A percentile compares a stretch with the other conserved stretches of the same genome.
Conservation (phyloP, 2,113 vertebrate genomes). For the Rhagologus leucostigma region DNA sequence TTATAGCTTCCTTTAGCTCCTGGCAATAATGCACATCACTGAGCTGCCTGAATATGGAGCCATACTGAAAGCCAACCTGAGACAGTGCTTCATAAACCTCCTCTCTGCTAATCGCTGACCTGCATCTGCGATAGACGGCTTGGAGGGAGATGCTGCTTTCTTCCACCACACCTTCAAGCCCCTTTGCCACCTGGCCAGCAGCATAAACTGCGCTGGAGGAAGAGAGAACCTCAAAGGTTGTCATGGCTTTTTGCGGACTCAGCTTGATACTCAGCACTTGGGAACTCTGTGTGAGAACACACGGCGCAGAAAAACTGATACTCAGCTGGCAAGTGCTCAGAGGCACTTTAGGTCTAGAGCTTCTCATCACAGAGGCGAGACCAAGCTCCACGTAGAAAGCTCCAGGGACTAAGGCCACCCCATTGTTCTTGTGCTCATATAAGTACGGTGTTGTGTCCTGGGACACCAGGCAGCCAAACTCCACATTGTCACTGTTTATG, state of each 20-base stretch:
- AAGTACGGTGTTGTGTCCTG: slow-evolving; percentile 59
- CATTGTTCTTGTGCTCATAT: slow-evolving; percentile 81
- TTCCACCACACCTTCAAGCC: slow-evolving; percentile 39
- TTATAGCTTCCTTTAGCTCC: slow-evolving; percentile 80
- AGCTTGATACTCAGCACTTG: slow-evolving; percentile 73
- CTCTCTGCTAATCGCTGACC: slow-evolving; percentile 42
- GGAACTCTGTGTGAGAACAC: slow-evolving; percentile 67
- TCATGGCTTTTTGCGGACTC: slow-evolving; percentile 23
- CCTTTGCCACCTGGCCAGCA: slow-evolving; percentile 68
- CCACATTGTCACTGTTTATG: slow-evolving; percentile 27
- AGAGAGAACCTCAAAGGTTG: slow-evolving; percentile 77
- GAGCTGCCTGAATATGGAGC: slow-evolving; percentile 75
- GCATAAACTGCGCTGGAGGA: slow-evolving; percentile 67
- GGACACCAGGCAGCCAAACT: slow-evolving; percentile 72
- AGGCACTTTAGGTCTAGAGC: slow-evolving; percentile 68
- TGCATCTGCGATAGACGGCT: slow-evolving; percentile 74
- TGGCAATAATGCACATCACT: slow-evolving; percentile 73
- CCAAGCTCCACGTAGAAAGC: slow-evolving; percentile 81
- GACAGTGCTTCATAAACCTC: slow-evolving; percentile 77
- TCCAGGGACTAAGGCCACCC: slow-evolving; percentile 75
- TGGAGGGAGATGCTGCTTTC: slow-evolving; percentile 71
- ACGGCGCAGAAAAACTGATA: slow-evolving; percentile 72
- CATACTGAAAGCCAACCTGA: slow-evolving; percentile 79
- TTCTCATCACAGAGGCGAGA: slow-evolving; percentile 73
- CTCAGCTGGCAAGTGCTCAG: slow-evolving; percentile 69